phyloP scores from a whole-genome alignment of 2,888 invertebrate genomes.

The Eristalis intricaria region DNA sequence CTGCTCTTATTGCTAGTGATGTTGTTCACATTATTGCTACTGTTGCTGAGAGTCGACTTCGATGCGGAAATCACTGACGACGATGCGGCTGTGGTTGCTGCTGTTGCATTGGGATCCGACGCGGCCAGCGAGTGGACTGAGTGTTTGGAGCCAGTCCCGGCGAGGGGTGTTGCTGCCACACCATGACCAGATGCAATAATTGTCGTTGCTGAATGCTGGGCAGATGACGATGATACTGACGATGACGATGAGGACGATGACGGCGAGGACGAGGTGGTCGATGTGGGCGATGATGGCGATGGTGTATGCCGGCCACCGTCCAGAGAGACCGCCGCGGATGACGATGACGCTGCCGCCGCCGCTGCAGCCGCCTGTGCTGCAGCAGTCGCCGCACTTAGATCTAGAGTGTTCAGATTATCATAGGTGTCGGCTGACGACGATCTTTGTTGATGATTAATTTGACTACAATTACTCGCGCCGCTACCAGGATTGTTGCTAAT shows the following conservation, averaged over 20 bases:
- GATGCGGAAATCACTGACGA: conserved; percentile 20
- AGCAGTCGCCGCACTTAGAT: conserved; percentile 62
- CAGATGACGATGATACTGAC: conserved; percentile 33
- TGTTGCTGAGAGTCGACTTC: conserved; percentile 43
- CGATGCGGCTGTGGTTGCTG: conserved; percentile 30
- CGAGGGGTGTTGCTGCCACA: not conserved
- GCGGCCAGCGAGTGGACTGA: conserved; percentile 31
- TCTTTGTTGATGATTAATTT: conserved; percentile 52
- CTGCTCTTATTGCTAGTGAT: conserved; percentile 73
- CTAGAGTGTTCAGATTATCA: conserved; percentile 59
- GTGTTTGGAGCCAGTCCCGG: conserved; percentile 15
- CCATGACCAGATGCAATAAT: conserved; percentile 72
- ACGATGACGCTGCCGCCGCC: not conserved
- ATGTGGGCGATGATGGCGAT: conserved; percentile 65
- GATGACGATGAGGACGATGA: conserved; percentile 49
- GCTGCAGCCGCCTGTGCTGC: conserved; percentile 51
- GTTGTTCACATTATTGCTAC: conserved; percentile 34
- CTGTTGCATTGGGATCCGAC: conserved; percentile 33
- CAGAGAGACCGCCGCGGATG: not conserved
- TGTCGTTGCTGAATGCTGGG: conserved; percentile 43
- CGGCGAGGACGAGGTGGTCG: conserved; percentile 51
- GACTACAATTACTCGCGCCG: conserved; percentile 54
- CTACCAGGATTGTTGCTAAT: conserved; percentile 46
- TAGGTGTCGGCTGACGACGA: conserved; percentile 28
- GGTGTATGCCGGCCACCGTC: conserved; percentile 48